Conservation (phyloP, 2,888 invertebrate genomes). For the Malachius bipustulatus region DNA sequence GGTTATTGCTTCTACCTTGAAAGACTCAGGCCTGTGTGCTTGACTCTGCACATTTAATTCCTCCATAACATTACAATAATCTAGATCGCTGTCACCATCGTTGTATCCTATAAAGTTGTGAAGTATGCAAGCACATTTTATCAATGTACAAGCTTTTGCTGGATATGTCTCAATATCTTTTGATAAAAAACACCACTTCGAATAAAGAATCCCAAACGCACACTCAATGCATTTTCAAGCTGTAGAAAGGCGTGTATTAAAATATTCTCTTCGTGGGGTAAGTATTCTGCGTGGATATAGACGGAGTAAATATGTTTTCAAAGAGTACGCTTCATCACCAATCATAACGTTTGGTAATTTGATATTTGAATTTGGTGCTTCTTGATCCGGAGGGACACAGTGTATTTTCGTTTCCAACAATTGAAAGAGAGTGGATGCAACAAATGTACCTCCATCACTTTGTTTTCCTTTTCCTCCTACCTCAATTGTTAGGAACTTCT, state of each 20-base stretch:
- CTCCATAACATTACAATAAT: too few species aligned
- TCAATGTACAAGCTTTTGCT: too few species aligned
- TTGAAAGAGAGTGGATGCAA: constrained; percentile 13
- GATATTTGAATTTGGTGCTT: constrained; percentile 14
- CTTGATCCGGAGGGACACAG: constrained; percentile 11
- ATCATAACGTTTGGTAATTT: constrained; percentile 12
- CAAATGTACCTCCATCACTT: constrained; percentile 17
- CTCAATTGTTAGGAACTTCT: constrained; percentile 16
- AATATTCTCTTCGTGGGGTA: not conserved
- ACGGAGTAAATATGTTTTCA: constrained; percentile 14
- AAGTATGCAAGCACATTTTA: too few species aligned
- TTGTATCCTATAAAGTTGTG: too few species aligned
- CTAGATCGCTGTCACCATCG: too few species aligned
- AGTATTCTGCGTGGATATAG: not conserved
- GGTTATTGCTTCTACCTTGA: too few species aligned
- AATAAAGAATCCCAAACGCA: too few species aligned
- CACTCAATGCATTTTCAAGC: constrained; percentile 4
- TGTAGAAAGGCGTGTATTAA: not conserved
- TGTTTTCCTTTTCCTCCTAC: constrained; percentile 16
- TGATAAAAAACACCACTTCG: too few species aligned
- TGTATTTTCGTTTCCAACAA: constrained; percentile 13
- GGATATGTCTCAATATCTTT: too few species aligned
- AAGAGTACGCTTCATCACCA: constrained; percentile 12
- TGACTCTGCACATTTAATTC: too few species aligned
- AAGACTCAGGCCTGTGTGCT: too few species aligned